phyloP scores from a whole-genome alignment of 2,888 invertebrate genomes.

The Chloromyia formosa region DNA sequence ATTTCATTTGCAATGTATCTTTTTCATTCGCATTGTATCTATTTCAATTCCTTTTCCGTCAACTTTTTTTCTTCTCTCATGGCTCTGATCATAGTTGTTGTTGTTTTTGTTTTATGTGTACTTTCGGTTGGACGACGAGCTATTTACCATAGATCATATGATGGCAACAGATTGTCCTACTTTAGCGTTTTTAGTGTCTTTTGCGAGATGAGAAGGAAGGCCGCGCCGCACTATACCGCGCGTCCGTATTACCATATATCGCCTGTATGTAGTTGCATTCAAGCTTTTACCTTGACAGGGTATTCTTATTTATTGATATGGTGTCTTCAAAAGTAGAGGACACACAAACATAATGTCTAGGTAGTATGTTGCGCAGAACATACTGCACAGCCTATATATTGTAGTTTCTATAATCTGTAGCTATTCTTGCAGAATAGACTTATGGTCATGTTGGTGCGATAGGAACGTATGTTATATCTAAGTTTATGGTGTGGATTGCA shows the following conservation, averaged over 20 bases:
- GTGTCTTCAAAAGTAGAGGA: background rate
- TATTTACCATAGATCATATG: constrained; percentile 41
- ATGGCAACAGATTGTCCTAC: constrained; percentile 38
- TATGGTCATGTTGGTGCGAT: constrained; percentile 32
- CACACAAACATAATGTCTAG: background rate
- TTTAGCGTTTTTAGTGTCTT: background rate
- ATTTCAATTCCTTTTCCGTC: constrained; percentile 18
- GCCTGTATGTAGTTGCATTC: background rate
- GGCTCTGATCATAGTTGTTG: too few relatives aligned
- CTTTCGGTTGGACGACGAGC: constrained; percentile 10
- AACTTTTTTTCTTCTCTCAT: too few relatives aligned
- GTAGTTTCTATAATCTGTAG: too few relatives aligned
- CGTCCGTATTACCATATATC: too few relatives aligned
- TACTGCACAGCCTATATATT: background rate
- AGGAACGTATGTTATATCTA: constrained; percentile 23
- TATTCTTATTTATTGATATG: constrained; percentile 14
- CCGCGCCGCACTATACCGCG: background rate
- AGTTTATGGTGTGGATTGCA: constrained; percentile 30
- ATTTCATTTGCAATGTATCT: constrained; percentile 37
- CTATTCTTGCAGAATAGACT: constrained; percentile 27
- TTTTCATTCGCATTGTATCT: constrained; percentile 18
- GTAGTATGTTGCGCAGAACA: background rate
- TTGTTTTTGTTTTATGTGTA: background rate
- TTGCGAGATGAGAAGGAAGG: background rate
- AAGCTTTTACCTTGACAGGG: constrained; percentile 8